A percentile compares a stretch with the other conserved stretches of the same genome.
These are phyloP conservation scores for Lasius platythorax DNA, from an alignment of 2,888 invertebrate genomes.

Conservation along the genomic window DNA sequence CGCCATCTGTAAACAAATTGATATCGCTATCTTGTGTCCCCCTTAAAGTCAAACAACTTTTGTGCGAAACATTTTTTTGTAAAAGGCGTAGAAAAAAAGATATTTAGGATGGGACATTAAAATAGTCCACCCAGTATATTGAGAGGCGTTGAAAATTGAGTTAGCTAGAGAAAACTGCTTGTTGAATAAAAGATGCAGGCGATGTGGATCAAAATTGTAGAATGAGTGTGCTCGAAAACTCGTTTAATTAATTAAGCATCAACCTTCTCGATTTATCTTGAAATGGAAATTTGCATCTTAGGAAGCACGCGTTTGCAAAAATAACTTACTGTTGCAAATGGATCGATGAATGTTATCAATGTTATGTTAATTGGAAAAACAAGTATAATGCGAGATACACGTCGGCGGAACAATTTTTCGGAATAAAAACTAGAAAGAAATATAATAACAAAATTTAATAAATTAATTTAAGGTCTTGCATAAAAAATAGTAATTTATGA, in stretches of 20 bases:
- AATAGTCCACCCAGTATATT: not conserved
- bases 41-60: no score
- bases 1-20: no score
- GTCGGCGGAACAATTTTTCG: not conserved
- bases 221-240: not conserved
- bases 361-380: not conserved
- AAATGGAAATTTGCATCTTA: not conserved
- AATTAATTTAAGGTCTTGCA: not conserved
- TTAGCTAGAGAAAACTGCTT: not conserved
- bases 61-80: no score
- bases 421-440: not conserved
- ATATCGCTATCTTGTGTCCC: no score
- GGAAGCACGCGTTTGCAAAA: not conserved
- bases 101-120: no score
- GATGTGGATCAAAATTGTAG: not conserved
- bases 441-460: not conserved
- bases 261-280: not conserved
- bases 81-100: no score
- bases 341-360: slow-evolving; percentile 8
- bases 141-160: not conserved
- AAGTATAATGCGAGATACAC: not conserved
- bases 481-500: not conserved
- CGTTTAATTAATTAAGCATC: slow-evolving; percentile 1
- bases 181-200: not conserved
- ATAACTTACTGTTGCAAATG: slow-evolving; percentile 22